phyloP scores from a whole-genome alignment of 2,888 invertebrate genomes.

The Anoncus sp. region DNA sequence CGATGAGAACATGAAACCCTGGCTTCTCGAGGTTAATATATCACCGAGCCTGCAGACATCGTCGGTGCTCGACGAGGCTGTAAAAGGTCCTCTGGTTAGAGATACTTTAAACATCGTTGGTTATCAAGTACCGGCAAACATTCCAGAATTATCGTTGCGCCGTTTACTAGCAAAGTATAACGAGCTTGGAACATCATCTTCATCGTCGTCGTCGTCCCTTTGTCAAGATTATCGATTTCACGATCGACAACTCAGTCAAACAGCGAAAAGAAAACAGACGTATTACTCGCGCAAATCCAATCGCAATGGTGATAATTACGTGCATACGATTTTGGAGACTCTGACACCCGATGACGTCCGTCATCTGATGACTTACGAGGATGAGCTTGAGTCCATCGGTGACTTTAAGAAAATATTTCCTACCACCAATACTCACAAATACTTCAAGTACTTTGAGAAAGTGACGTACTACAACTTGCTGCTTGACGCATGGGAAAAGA shows the following conservation, averaged over 20 bases:
- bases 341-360: constrained; percentile 96
- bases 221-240: constrained; percentile 74
- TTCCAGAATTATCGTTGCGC: constrained; percentile 68
- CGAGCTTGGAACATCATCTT: constrained; percentile 60
- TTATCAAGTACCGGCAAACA: constrained; percentile 86
- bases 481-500: constrained; percentile 94
- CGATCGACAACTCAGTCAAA: constrained; percentile 67
- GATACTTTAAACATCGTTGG: constrained; percentile 96
- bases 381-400: constrained; percentile 89
- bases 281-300: constrained; percentile 67
- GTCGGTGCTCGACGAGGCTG: constrained; percentile 94
- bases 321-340: constrained; percentile 89
- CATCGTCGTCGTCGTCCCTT: constrained; percentile 45
- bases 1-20: constrained; percentile 95
- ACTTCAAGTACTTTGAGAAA: constrained; percentile 92
- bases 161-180: constrained; percentile 70
- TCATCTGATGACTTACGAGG: constrained; percentile 93
- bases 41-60: constrained; percentile 95
- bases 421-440: constrained; percentile 88
- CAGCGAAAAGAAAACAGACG: constrained; percentile 75
- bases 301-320: constrained; percentile 85
- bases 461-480: constrained; percentile 96
- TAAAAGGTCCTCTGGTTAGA: constrained; percentile 96
- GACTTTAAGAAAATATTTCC: constrained; percentile 95
- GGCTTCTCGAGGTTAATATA: constrained; percentile 98